Conservation (phyloP, 2,797 vertebrate species). For the Alosa sapidissima region DNA sequence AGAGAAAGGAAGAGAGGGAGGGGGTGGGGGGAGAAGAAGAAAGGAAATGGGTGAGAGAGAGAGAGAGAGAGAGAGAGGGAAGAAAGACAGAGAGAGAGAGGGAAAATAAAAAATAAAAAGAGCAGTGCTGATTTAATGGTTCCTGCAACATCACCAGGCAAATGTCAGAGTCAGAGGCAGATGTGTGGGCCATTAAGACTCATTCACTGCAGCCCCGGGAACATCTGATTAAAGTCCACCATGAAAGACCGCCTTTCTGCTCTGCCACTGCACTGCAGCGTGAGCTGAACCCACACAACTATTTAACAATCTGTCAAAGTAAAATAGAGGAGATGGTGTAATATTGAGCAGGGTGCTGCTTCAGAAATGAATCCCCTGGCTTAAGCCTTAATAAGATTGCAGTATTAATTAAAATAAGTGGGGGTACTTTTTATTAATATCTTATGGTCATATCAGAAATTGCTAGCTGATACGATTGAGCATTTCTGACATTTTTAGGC, state of each 20-base stretch:
- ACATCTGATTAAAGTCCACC: slow-evolving; percentile 7
- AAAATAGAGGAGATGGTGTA: neutral
- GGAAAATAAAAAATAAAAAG: neutral
- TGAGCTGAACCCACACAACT: neutral
- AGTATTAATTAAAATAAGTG: slow-evolving; percentile 11
- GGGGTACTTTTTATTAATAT: neutral
- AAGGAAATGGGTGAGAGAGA: neutral
- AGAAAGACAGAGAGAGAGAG: neutral
- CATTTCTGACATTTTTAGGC: neutral
- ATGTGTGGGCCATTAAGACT: neutral
- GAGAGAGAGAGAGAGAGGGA: neutral
- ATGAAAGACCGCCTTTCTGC: neutral
- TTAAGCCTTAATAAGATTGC: slow-evolving; percentile 1
- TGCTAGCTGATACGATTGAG: neutral
- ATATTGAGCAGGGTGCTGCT: neutral
- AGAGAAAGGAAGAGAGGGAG: neutral
- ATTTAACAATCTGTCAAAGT: slow-evolving; percentile 15
- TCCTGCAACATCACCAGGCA: neutral
- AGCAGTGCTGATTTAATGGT: slow-evolving; percentile 1
- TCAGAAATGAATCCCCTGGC: neutral
- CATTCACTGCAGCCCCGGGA: neutral
- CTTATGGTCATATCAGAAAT: neutral
- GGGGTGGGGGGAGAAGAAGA: neutral
- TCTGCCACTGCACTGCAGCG: neutral
- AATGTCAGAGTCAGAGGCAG: neutral